Evolutionary conservation across 2,797 vertebrate species (phyloP).

Genomic region (Chiloscyllium punctatum): DNA sequence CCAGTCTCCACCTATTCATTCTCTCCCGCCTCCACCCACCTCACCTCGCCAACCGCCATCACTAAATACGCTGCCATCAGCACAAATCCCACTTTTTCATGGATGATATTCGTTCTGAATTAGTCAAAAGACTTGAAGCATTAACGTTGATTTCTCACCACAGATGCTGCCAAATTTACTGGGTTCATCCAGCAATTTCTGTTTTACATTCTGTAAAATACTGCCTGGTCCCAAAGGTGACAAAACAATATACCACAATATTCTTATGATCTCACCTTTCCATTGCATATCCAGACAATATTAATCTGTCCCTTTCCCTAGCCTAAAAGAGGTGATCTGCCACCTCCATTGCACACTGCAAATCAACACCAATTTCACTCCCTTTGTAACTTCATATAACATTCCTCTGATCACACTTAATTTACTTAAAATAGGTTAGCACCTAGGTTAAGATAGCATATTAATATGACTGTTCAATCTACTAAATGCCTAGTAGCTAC

Average conservation of each 20-base stretch:
- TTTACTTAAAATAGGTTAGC: neutral
- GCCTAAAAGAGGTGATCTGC: neutral
- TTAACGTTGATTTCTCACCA: too few relatives aligned
- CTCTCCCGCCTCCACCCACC: too few relatives aligned
- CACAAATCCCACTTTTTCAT: too few relatives aligned
- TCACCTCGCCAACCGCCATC: too few relatives aligned
- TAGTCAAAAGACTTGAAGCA: too few relatives aligned
- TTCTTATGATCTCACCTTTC: neutral
- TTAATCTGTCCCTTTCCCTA: neutral
- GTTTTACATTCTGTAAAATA: too few relatives aligned
- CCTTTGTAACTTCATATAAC: neutral
- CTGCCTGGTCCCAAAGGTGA: neutral
- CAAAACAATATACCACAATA: neutral
- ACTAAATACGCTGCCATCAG: too few relatives aligned
- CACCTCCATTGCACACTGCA: neutral
- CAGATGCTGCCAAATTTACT: too few relatives aligned
- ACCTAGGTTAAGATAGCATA: neutral
- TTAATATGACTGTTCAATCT: neutral
- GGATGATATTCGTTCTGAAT: too few relatives aligned
- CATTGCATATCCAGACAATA: neutral
- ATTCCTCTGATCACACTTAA: neutral
- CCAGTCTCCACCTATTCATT: too few relatives aligned
- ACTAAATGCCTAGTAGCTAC: neutral
- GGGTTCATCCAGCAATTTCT: too few relatives aligned
- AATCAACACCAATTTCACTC: neutral